Base-by-base conservation (phyloP, 2,113 vertebrate genomes). In the Geococcyx californianus region DNA sequence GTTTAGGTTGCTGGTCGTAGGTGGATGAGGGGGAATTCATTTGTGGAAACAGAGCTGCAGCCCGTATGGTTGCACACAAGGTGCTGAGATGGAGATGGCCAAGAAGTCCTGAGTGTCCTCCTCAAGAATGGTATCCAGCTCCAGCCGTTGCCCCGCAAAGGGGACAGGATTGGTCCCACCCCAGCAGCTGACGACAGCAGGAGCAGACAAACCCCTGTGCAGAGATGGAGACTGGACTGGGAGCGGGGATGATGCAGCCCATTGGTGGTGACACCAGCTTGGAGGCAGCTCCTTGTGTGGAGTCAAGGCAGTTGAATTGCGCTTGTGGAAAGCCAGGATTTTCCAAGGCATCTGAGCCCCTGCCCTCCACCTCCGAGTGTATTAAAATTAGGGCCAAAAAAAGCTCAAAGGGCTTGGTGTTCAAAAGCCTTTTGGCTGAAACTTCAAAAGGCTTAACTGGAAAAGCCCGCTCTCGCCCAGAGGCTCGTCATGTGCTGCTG, bases 21-120 rank as follows among this genome's bases (percentile, higher is more conserved):
- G 8, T 16, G 33, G 66, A 15, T 2, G 36, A 23, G 14, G 47
- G 31, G 62, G 17, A 66, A 42, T 38, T 17, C 19, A 2, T 29
- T 40, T 1, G 0, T 1, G 25, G 77, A 40, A 63, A 36, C 17
- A 0, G 74, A 36, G 54, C 23, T 11, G 49, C 19, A 40, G 38
- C 23, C n/a, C 2, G 2, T 1, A 12, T 0, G 0, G 23, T n/a
- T 11, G 4, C 38, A 52, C 7, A 6, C 20, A 1, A 19, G 21
- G 20, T 33, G 18, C 33, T 33, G 25, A 13, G 54, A 3, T 29
- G n/a, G 38, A 29, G 19, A 15, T 3, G 18, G 36, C 42, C 0
- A 2, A 0, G 20, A 34, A n/a, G 29, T 26, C 69, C 64, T 6
- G 7, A 4, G 2, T 33, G 16, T 21, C 55, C 64, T 34, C 2